phyloP scores from a whole-genome alignment of 2,888 invertebrate species.

The Ichneumon xanthorius region DNA sequence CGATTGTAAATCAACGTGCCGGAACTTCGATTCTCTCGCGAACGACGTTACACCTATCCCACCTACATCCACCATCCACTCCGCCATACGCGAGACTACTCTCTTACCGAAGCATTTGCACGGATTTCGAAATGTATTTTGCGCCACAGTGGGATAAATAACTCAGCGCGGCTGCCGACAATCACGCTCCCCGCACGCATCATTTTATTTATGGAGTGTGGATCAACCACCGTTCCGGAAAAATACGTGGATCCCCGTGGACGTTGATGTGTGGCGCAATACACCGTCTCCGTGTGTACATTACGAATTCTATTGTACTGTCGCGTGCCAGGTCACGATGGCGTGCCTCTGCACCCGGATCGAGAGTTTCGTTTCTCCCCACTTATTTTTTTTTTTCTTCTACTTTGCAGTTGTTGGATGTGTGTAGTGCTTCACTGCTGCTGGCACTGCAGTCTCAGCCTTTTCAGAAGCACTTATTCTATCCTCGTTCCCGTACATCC shows the following conservation, averaged over 20 bases:
- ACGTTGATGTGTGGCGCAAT: slow-evolving; percentile 10
- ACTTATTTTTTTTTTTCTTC: too few species aligned
- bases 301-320: not conserved
- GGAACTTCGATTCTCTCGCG: slow-evolving; percentile 73
- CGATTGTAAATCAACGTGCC: slow-evolving; percentile 78
- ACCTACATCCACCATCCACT: slow-evolving; percentile 18
- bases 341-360: slow-evolving; percentile 1
- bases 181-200: slow-evolving; percentile 32
- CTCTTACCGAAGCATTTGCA: slow-evolving; percentile 67
- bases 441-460: slow-evolving; percentile 26
- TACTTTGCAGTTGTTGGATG: slow-evolving; percentile 19
- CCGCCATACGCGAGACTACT: not conserved
- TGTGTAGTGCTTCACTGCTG: not conserved
- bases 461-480: slow-evolving; percentile 36
- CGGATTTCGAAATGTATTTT: slow-evolving; percentile 48
- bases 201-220: slow-evolving; percentile 32
- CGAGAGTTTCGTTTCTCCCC: slow-evolving; percentile 1
- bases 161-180: slow-evolving; percentile 21
- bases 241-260: not conserved
- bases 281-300: not conserved
- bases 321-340: slow-evolving; percentile 27
- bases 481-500: slow-evolving; percentile 32
- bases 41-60: slow-evolving; percentile 42
- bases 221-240: not conserved
- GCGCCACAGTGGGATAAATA: slow-evolving; percentile 5